Evolutionary conservation across 2,888 invertebrate genomes (phyloP), one percentile per base, ranked within the genome.

Genomic region (Metellina segmentata): DNA sequence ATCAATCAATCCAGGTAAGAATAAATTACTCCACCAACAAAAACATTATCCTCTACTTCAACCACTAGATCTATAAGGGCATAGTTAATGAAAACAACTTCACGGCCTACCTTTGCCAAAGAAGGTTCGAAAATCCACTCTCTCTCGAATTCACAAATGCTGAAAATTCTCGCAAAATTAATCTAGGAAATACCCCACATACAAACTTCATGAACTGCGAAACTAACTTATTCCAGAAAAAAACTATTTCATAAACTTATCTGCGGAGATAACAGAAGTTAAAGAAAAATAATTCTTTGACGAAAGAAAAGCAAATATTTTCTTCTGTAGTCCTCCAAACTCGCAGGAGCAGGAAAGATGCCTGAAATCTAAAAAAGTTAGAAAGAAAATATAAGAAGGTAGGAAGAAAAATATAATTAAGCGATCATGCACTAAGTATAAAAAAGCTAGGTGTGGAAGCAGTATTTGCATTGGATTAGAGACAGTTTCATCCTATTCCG

Each of bases 391-490:
- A 75, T 16, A 48, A 75, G 34, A 34, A 75, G 34, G 48, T 11
- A 9, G 52, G 19, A 52, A 9, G 52, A 49, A 78, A 52, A 78
- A 49, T 78, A 78, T 52, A 78, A 52, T 78, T 78, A 52, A 52
- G 52, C n/a, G 78, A 61, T 61, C 52, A 78, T 52, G n/a, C 9
- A 81, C 53, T 51, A 78, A 78, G 78, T 51, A 52, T 78, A n/a
- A 78, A 78, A 49, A 72, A 52, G 19, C 20, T 20, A 52, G 51
- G 71, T 49, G 53, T 19, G 16, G 34, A 19, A 20, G 53, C 20
- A 48, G 75, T 75, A 85, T 85, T 85, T 75, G 85, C 85, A 75
- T 85, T 75, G 75, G 85, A 85, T 75, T 61, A 13, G 51, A 85
- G 75, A 48, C 75, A 48, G 52, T 49, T 75, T 77, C 48, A 20